Conservation (phyloP, 2,797 vertebrate genomes). For the Falco cherrug region DNA sequence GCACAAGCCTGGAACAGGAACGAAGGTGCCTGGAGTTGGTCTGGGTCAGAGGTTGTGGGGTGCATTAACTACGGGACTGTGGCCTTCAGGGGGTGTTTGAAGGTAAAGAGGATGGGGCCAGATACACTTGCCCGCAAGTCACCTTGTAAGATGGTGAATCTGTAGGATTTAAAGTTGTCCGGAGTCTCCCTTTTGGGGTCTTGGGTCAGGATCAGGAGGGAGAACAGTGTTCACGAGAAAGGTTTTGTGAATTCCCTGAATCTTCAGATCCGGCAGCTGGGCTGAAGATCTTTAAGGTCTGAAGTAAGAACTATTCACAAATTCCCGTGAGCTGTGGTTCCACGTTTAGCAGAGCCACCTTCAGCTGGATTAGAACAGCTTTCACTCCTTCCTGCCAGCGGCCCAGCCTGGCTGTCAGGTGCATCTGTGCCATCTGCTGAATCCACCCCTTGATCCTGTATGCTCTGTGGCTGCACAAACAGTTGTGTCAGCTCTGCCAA, state of each 20-base stretch:
- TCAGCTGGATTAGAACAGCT: neutral
- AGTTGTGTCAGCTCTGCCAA: neutral
- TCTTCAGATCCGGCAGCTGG: neutral
- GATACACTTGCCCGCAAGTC: neutral
- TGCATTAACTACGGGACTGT: neutral
- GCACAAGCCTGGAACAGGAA: neutral
- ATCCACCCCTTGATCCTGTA: neutral
- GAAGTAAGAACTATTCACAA: neutral
- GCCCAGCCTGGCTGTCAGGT: neutral
- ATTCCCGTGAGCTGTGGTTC: neutral
- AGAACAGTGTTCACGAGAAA: neutral
- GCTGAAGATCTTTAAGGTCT: neutral
- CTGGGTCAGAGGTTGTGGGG: neutral
- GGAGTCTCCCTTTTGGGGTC: neutral
- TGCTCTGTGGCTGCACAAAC: neutral
- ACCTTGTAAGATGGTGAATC: neutral
- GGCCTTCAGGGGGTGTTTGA: neutral
- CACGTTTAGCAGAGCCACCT: neutral
- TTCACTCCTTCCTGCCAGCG: neutral
- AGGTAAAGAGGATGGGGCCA: neutral
- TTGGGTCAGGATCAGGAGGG: neutral
- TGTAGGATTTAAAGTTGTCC: neutral
- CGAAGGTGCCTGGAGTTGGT: neutral
- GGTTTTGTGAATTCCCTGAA: neutral
- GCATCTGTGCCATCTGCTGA: neutral